These are phyloP conservation scores for Elaeidobius kamerunicus DNA, from an alignment of 2,888 invertebrate genomes.

Conservation along the genomic window DNA sequence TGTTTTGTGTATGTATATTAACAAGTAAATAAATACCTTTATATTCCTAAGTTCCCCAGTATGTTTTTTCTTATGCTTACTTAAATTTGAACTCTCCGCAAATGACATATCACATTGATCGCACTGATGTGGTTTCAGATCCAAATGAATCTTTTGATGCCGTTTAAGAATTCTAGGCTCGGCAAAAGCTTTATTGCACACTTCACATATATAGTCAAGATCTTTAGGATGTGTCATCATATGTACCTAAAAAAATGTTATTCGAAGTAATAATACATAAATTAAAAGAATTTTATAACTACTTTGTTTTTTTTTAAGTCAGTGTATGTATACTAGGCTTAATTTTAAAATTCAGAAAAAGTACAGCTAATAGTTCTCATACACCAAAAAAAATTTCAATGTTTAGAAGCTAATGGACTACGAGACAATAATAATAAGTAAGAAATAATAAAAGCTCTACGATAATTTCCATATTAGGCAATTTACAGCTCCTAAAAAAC, in stretches of 20 bases:
- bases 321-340: neutral
- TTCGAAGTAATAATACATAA: neutral
- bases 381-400: too few species aligned
- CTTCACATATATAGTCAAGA: slow-evolving; percentile 44
- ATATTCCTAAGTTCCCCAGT: slow-evolving; percentile 52
- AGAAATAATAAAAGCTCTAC: too few species aligned
- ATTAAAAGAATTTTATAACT: neutral
- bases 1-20: too few species aligned
- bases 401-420: too few species aligned
- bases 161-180: slow-evolving; percentile 50
- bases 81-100: slow-evolving; percentile 52
- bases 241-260: slow-evolving; percentile 45
- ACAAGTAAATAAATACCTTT: slow-evolving; percentile 38
- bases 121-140: slow-evolving; percentile 52
- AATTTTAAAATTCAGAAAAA: too few species aligned
- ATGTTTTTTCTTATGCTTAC: slow-evolving; percentile 53
- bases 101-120: slow-evolving; percentile 52
- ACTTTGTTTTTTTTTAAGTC: neutral
- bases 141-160: slow-evolving; percentile 51
- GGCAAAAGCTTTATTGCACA: slow-evolving; percentile 49
- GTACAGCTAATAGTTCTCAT: too few species aligned
- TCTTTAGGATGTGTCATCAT: slow-evolving; percentile 50
- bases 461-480: too few species aligned
- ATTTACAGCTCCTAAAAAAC: too few species aligned
- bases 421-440: too few species aligned